Conservation (phyloP, 2,888 invertebrate genomes). For the Cosmia pyralina region DNA sequence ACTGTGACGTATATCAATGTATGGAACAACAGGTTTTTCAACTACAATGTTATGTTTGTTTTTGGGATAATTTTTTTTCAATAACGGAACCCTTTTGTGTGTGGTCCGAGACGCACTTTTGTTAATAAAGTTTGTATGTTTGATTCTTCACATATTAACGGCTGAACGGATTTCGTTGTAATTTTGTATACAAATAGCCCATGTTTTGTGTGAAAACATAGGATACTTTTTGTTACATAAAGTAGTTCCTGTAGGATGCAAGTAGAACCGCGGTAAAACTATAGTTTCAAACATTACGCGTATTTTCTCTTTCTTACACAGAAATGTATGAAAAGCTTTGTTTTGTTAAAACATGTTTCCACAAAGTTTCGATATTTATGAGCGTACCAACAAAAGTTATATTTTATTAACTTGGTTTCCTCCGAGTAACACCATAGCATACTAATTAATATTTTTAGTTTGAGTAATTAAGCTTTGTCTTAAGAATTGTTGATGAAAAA, state of each 20-base stretch:
- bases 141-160: neutral
- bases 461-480: slow-evolving; percentile 41
- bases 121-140: neutral
- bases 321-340: slow-evolving; percentile 23
- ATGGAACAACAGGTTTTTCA: no score
- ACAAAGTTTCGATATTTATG: slow-evolving; percentile 53
- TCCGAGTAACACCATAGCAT: slow-evolving; percentile 50
- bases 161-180: neutral
- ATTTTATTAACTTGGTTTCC: slow-evolving; percentile 47
- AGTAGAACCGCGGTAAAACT: neutral
- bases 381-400: slow-evolving; percentile 39
- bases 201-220: neutral
- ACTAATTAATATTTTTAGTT: slow-evolving; percentile 62
- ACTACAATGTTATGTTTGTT: no score
- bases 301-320: slow-evolving; percentile 12
- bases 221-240: neutral
- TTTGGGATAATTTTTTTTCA: no score
- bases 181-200: neutral
- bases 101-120: no score
- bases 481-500: slow-evolving; percentile 30
- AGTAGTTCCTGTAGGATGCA: neutral
- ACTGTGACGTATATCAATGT: no score
- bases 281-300: slow-evolving; percentile 4
- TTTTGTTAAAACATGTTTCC: slow-evolving; percentile 40
- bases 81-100: no score